Evolutionary conservation across 2,113 vertebrate genomes (phyloP), one percentile per base, ranked within the genome.

Genomic region (Leptodactylus fuscus): DNA sequence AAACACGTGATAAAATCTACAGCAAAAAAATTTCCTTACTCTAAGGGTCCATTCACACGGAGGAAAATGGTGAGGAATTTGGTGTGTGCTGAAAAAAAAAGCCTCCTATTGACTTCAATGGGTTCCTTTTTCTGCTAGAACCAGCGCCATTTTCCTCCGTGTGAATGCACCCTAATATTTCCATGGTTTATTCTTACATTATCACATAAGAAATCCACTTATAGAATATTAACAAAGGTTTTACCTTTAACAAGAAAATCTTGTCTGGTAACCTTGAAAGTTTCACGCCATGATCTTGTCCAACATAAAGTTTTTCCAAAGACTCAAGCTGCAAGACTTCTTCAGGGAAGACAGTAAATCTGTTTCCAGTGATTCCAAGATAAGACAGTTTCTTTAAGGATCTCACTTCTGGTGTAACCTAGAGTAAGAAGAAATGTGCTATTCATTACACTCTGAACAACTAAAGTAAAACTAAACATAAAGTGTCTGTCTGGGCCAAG

Each of bases 281-380:
- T 88, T 91, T 91, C 81, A 78, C 82, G 85, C 90, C 92, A 48
- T 89, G 89, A 65, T 94, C 90, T 90, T 94, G 92, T 55, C 93
- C 91, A 32, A 93, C 36, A 55, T 92, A 88, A 46, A 92, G 88
- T 84, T 83, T 90, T 88, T 93, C 90, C 81, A 93, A 89, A 44
- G 90, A 90, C 0, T 46, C n/a, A 60, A 94, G 65, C 16, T 85
- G 83, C 87, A 93, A 88, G 34, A 92, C 81, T 89, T 92, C 88
- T 44, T 91, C 87, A 10, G 93, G 92, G 87, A 94, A 94, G 13
- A 41, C 71, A 53, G 0, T 8, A 55, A 94, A 94, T 73, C 88
- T 85, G 83, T 94, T 94, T 86, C 92, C 91, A 27, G 91, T 90
- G 36, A 93, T 73, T 71, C 86, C 88, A 82, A 95, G 83, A 9